Base-by-base conservation (phyloP, 2,113 vertebrate species). In the Grammomys surdaster region DNA sequence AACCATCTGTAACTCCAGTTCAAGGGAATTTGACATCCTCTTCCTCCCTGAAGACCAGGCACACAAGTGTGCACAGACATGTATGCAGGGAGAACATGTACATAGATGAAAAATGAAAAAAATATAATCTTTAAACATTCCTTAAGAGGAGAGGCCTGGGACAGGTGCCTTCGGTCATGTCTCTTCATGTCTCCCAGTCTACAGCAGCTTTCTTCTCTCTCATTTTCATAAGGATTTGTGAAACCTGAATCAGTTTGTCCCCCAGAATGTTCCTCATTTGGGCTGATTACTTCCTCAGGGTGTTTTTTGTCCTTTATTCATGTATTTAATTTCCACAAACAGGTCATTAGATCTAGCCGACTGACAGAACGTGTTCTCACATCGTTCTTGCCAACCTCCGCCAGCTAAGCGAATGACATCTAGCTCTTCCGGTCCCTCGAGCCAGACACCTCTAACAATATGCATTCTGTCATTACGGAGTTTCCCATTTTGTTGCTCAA, bases 401-500 rank as follows among this genome's bases (percentile, higher is more conserved):
- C 58, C 40, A 76, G 14, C 69, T 89, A 67, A 90, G 70, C 89
- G 88, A 81, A 65, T 46, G 43, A 81, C 72, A 70, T 81, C 28
- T 84, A 2, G 0, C 65, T 48, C 31, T 36, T 60, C 31, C 43
- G 72, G 69, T 13, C 26, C 5, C 78, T 89, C 0, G 11, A 75
- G 88, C 56, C 75, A 85, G 65, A 63, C 0, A 1, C 46, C 51
- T 86, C 78, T 46, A 33, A 89, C 40, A 43, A 67, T 19, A 20
- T 13, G 9, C 0, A 1, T 7, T 70, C 20, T 54, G 51, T 93
- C 84, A 88, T 13, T 54, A 22, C 43, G 43, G 89, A 96, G 95
- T 82, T 96, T 92, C 89, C 81, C 16, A 11, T 92, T 89, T 88
- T 81, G 28, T 94, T 96, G 56, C 88, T 91, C 90, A 97, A 78